Base-by-base conservation (phyloP, 2,797 vertebrate species). In the Carduelis carduelis region DNA sequence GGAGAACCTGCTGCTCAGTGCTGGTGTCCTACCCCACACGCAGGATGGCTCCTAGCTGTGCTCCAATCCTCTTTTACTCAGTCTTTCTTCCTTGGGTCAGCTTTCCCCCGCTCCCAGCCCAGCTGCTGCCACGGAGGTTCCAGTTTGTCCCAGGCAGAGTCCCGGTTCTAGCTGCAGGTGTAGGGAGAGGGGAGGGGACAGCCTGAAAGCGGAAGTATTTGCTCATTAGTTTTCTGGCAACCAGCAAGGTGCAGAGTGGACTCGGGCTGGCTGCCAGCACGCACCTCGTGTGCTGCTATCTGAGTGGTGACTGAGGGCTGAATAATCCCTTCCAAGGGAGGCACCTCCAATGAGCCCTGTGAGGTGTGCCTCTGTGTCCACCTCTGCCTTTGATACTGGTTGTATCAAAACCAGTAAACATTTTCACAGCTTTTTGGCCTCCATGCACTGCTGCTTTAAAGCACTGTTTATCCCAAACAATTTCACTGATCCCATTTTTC, bases 151-250 rank as follows among this genome's bases (percentile, higher is more conserved):
- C 60, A 17, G 81, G 41, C 70, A 47, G 63, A 39, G 66, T 52
- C 64, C 30, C 6, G 56, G 22, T 43, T 11, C 56, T 8, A 27
- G 57, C 12, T 28, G 34, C 74, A 93, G 90, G 84, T 93, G 50
- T 18, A 26, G 23, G 68, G 34, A 86, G 65, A 90, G 87, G 89
- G 87, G 91, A 93, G 91, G 95, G 95, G 69, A 70, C 76, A 63
- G 53, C 21, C 28, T 53, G 85, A 11, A 93, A 82, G 88, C 24
- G 72, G 96, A 97, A 96, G 65, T 79, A 15, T 92, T 95, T 84
- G 43, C 66, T 96, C 80, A 13, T 61, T 83, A 63, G 23, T 66
- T 86, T 95, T 86, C 81, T 85, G 83, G 86, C 92, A 37, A 7
- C 6, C 66, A 34, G 76, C 22, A 26, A 69, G 37, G 74, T 23